Conservation (phyloP, 2,113 vertebrate species). For the Corythoichthys haematopterus region DNA sequence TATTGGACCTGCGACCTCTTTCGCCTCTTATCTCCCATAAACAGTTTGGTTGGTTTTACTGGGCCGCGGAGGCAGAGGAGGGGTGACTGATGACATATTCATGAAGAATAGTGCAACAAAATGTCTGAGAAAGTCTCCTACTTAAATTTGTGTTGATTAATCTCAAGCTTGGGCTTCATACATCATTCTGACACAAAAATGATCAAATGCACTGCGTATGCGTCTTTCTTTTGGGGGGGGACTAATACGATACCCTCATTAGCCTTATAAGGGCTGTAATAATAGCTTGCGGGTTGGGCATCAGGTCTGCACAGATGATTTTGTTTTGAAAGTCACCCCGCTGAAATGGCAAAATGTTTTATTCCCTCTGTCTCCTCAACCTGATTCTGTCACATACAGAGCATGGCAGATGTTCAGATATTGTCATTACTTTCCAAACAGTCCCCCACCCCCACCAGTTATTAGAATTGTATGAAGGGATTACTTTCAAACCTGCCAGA, state of each 20-base stretch:
- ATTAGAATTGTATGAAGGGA: constrained; percentile 11
- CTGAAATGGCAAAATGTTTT: constrained; percentile 46
- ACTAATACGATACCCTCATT: constrained; percentile 23
- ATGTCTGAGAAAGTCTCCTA: constrained; percentile 33
- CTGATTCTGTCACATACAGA: constrained; percentile 60
- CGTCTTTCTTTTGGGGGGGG: constrained; percentile 1
- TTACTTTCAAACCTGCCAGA: constrained; percentile 26
- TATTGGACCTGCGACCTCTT: constrained; percentile 66
- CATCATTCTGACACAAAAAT: constrained; percentile 6
- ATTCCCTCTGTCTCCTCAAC: constrained; percentile 54
- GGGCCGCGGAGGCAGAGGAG: constrained; percentile 40
- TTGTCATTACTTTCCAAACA: constrained; percentile 38
- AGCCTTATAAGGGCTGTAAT: constrained; percentile 20
- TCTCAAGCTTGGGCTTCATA: constrained; percentile 16
- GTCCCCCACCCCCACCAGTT: constrained; percentile 8
- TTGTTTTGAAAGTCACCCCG: constrained; percentile 41
- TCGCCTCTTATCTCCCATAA: constrained; percentile 71
- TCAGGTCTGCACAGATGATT: constrained; percentile 28
- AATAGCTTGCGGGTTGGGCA: constrained; percentile 36
- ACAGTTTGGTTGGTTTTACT: constrained; percentile 71
- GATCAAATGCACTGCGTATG: neutral
- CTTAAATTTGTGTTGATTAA: constrained; percentile 23
- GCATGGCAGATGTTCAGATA: constrained; percentile 27
- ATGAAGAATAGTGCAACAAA: constrained; percentile 54
- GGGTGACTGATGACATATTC: constrained; percentile 66